Conservation (phyloP, 2,888 invertebrate genomes). For the Leptinotarsa juncta region DNA sequence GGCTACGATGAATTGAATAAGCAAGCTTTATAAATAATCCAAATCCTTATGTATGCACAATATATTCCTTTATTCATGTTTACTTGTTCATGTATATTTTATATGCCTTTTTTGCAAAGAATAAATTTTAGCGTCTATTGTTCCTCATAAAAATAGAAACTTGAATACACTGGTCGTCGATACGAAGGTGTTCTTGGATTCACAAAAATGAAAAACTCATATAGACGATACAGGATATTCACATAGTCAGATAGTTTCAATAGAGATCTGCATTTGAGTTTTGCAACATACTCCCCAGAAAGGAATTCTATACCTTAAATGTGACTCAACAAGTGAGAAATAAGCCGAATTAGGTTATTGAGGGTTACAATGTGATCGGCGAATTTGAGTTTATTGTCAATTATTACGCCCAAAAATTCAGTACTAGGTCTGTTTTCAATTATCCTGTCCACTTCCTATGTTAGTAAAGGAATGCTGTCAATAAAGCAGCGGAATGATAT, state of each 20-base stretch:
- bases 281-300: no score
- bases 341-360: no score
- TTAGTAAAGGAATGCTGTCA: no score
- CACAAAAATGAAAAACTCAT: neutral
- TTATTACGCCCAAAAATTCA: no score
- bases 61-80: conserved; percentile 11
- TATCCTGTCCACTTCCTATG: no score
- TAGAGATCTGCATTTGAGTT: neutral
- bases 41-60: conserved; percentile 11
- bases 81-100: conserved; percentile 14
- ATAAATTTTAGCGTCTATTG: neutral
- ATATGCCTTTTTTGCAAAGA: neutral
- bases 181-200: neutral
- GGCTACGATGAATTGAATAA: neutral
- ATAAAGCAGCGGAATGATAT: no score
- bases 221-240: neutral
- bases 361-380: no score
- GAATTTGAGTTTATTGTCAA: no score
- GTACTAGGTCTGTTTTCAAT: no score
- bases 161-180: neutral
- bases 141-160: conserved; percentile 9
- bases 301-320: no score
- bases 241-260: neutral
- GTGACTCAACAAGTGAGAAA: no score
- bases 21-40: conserved; percentile 4